A percentile compares a stretch with the other conserved stretches of the same genome.
Evolutionary conservation across 2,797 vertebrate species (phyloP).

Genomic region (Cyclura pinguis): DNA sequence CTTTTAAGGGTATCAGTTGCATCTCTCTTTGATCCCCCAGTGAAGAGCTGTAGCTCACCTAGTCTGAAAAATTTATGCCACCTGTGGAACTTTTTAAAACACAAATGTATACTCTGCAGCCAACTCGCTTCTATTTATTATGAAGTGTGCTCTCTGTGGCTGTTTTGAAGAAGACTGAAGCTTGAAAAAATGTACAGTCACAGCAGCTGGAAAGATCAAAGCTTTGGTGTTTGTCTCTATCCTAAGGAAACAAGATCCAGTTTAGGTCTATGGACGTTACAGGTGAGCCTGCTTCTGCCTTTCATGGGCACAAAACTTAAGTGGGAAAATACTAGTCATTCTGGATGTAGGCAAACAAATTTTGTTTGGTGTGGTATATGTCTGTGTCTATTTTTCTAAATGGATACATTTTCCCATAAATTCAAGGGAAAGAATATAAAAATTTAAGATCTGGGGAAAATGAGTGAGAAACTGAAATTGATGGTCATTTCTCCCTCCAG

Average conservation of each 20-base stretch:
- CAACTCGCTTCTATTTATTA: constrained; percentile 17
- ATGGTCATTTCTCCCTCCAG: no score
- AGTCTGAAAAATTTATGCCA: constrained; percentile 49
- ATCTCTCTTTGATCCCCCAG: constrained; percentile 52
- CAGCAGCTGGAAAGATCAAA: constrained; percentile 33
- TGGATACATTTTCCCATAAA: not conserved
- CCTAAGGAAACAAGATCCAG: constrained; percentile 1
- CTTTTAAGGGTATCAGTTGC: constrained; percentile 43
- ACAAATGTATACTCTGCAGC: not conserved
- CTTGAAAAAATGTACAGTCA: constrained; percentile 23
- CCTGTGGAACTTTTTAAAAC: constrained; percentile 30
- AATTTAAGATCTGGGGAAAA: not conserved
- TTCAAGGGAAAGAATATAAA: not conserved
- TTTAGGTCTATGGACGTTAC: not conserved
- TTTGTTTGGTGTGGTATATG: not conserved
- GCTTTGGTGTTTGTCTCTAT: not conserved
- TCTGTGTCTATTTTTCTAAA: not conserved
- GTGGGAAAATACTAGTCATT: not conserved
- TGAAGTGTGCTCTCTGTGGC: not conserved
- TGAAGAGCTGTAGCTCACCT: constrained; percentile 39
- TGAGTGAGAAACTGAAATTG: not conserved
- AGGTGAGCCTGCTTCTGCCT: not conserved
- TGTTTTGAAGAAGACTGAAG: constrained; percentile 19
- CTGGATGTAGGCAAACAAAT: not conserved
- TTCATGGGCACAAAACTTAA: not conserved